Conservation (phyloP, 2,797 vertebrate genomes). For the Valencia hispanica region DNA sequence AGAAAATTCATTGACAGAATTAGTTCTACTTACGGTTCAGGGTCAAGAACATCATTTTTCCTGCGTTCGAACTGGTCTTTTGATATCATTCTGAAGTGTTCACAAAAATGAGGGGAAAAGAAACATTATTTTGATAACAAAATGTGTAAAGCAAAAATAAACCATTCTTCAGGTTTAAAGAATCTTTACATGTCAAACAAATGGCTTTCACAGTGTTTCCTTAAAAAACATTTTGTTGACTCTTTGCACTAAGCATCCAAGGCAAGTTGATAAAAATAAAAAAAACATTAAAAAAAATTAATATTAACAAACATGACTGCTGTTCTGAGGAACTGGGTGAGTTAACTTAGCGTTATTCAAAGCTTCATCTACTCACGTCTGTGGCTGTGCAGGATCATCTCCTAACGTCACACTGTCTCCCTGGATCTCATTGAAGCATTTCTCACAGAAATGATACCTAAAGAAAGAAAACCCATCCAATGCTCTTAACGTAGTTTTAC, state of each 20-base stretch:
- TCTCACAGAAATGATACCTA: conserved; percentile 99
- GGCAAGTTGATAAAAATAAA: not conserved
- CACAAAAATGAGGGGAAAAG: not conserved
- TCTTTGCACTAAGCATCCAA: not conserved
- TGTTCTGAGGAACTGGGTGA: not conserved
- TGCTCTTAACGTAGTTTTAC: not conserved
- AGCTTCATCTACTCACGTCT: conserved; percentile 88
- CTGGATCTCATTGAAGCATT: conserved; percentile 99
- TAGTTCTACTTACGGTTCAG: conserved; percentile 92
- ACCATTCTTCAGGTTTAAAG: not conserved
- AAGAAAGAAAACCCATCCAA: conserved; percentile 46
- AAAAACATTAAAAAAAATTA: not conserved
- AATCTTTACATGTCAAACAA: not conserved
- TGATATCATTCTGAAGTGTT: conserved; percentile 89
- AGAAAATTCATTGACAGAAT: no score
- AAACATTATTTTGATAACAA: not conserved
- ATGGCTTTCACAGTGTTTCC: no score
- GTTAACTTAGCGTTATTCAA: not conserved
- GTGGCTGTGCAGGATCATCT: conserved; percentile 97
- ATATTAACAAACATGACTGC: not conserved
- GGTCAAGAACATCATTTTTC: conserved; percentile 97
- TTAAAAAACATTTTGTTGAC: no score
- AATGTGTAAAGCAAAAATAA: not conserved
- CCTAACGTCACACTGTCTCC: conserved; percentile 97
- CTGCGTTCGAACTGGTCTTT: conserved; percentile 99